phyloP scores from a whole-genome alignment of 2,888 invertebrate species.

The Pyralis farinalis region DNA sequence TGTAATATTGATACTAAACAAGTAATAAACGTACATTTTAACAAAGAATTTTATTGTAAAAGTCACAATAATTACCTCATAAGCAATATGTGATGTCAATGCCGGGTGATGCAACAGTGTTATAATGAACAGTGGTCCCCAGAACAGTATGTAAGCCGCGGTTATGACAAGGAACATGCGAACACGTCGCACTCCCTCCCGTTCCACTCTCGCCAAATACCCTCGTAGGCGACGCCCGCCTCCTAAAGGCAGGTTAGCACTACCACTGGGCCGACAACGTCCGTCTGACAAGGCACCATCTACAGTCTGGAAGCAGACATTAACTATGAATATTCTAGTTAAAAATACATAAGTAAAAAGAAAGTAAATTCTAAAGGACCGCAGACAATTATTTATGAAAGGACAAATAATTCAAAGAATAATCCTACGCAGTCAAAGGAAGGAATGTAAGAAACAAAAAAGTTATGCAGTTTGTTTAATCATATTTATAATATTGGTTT shows the following conservation, averaged over 20 bases:
- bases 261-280: slow-evolving; percentile 48
- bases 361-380: background rate
- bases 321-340: background rate
- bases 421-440: background rate
- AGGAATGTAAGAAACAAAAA: slow-evolving; percentile 2
- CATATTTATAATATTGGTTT: background rate
- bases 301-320: slow-evolving; percentile 50
- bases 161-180: slow-evolving; percentile 93
- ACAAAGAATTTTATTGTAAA: too few relatives aligned
- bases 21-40: too few relatives aligned
- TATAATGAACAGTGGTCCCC: slow-evolving; percentile 94
- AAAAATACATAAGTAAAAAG: background rate
- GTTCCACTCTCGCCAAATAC: slow-evolving; percentile 88
- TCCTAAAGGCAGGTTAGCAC: slow-evolving; percentile 75
- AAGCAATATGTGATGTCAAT: slow-evolving; percentile 86
- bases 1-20: too few relatives aligned
- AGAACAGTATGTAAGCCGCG: slow-evolving; percentile 92
- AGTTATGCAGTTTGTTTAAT: background rate
- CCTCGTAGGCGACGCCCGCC: slow-evolving; percentile 88
- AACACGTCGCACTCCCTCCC: slow-evolving; percentile 90
- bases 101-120: slow-evolving; percentile 89
- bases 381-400: background rate
- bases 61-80: slow-evolving; percentile 84
- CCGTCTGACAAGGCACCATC: slow-evolving; percentile 62
- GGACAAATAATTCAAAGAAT: background rate